Conservation (phyloP, 2,888 invertebrate genomes). For the Physocephala rufipes region DNA sequence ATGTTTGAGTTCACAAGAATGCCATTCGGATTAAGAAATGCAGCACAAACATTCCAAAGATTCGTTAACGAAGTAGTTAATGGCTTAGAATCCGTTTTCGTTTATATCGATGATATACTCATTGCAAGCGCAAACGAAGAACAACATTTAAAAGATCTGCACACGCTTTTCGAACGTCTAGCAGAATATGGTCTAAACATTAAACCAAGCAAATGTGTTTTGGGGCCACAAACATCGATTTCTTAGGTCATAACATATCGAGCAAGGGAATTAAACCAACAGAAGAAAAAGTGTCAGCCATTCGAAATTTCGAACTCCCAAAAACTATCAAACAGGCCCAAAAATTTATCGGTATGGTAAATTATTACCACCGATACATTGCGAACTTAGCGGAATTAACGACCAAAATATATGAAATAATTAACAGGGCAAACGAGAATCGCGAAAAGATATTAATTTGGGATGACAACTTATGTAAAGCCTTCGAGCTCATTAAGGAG, state of each 20-base stretch:
- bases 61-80: constrained; percentile 14
- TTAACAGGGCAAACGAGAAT: too few species aligned
- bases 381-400: too few species aligned
- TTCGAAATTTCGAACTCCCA: constrained; percentile 1
- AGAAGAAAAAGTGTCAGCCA: background rate
- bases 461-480: too few species aligned
- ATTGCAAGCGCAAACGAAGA: constrained; percentile 9
- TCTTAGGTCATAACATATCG: constrained; percentile 9
- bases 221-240: background rate
- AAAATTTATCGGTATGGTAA: too few species aligned
- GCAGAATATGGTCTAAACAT: constrained; percentile 12
- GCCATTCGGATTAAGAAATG: too few species aligned
- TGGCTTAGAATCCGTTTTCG: constrained; percentile 27
- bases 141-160: background rate
- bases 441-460: too few species aligned
- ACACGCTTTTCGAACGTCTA: background rate
- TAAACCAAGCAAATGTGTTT: constrained; percentile 14
- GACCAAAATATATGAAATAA: too few species aligned
- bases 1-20: constrained; percentile 27
- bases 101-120: constrained; percentile 27
- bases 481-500: too few species aligned
- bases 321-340: constrained; percentile 10
- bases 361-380: too few species aligned
- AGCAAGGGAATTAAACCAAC: background rate
- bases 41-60: constrained; percentile 1